phyloP scores from a whole-genome alignment of 1,140 invertebrate genomes.

The Helicoverpa zea region DNA sequence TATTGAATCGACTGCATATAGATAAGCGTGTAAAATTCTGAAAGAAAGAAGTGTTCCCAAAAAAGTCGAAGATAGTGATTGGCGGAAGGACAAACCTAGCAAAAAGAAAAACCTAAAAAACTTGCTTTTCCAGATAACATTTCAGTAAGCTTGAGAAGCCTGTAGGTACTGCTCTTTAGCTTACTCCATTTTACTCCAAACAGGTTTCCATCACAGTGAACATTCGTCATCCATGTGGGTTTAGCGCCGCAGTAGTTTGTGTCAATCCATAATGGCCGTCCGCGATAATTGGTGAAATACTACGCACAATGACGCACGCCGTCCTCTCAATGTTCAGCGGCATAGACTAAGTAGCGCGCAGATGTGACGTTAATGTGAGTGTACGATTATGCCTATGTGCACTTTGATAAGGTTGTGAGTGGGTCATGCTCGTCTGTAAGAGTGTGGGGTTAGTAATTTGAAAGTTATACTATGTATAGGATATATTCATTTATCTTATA shows the following conservation, averaged over 20 bases:
- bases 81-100: too few relatives aligned
- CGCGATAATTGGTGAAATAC: slow-evolving; percentile 79
- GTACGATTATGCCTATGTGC: neutral
- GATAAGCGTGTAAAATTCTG: too few relatives aligned
- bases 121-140: neutral
- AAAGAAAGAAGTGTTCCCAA: too few relatives aligned
- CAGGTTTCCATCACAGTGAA: neutral
- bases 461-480: neutral
- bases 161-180: too few relatives aligned
- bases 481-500: too few relatives aligned
- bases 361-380: slow-evolving; percentile 17
- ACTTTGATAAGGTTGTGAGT: neutral
- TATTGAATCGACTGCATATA: too few relatives aligned
- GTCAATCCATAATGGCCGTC: slow-evolving; percentile 72
- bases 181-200: neutral
- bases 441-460: neutral
- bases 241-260: slow-evolving; percentile 71
- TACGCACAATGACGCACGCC: slow-evolving; percentile 78
- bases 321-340: slow-evolving; percentile 62
- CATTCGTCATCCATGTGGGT: slow-evolving; percentile 52
- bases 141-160: too few relatives aligned
- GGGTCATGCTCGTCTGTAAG: neutral
- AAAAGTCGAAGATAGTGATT: too few relatives aligned
- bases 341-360: slow-evolving; percentile 62
- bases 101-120: too few relatives aligned